Base-by-base conservation (phyloP, 2,888 invertebrate genomes). In the Scelioninae gen. 2 region DNA sequence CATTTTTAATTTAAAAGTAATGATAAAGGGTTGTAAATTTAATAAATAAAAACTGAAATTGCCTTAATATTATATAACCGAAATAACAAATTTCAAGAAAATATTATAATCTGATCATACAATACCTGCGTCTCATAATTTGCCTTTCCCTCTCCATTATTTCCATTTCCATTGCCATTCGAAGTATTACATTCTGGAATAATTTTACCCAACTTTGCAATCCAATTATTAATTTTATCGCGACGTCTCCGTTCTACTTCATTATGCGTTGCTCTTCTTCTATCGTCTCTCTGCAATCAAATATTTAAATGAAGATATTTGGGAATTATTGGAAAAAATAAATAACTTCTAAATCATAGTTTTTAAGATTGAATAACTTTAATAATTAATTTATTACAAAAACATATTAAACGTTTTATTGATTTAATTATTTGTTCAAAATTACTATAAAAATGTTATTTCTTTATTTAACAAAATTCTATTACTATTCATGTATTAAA, bases 211-310 rank as follows among this genome's bases (percentile, higher is more conserved):
- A 98, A 87, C 86, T 95, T 96, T 53, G 94, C 92, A 77, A 98
- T 98, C 97, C 97, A 98, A 83, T 93, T 95, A 86, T 98, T 98
- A 76, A 98, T 98, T 89, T 97, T 98, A 84, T 97, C 97, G 78
- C 98, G 88, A 45, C 98, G 89, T 75, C 97, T 88, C 79, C 97
- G 90, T 86, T 98, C 97, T 1, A 98, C 97, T 89, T 97, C 97
- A 84, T 97, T 97, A 86, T 97, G 97, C 15, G 96, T 97, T 2
- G 95, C 96, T 83, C 97, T 89, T 77, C 96, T 89, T 82, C 94
- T 91, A 81, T 96, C 96, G 81, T 96, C 96, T 71, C 95, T 91
- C 92, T 93, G 82, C 68, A 85, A 86, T 71, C 74, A 67, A 37
- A 15, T 63, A 11, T 43, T 73, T 25, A 10, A 10, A 67, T 76